Conservation (phyloP, 2,888 invertebrate species). For the Pasiphila rectangulata region DNA sequence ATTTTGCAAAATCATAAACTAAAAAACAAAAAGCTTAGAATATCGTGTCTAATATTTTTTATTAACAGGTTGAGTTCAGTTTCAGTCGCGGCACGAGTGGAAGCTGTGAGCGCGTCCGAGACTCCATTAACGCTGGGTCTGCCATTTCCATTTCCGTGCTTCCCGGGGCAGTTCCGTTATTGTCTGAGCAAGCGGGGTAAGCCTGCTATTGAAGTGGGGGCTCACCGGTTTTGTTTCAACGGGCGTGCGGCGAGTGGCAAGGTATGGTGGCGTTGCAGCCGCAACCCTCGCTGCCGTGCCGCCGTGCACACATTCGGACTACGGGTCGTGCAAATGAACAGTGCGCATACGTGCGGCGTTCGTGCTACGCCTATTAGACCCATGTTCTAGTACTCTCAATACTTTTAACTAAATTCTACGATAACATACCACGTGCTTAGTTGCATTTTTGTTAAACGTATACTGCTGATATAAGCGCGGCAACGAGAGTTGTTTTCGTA, state of each 20-base stretch:
- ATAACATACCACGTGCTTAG: neutral
- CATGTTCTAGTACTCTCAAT: constrained; percentile 58
- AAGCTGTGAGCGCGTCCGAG: constrained; percentile 35
- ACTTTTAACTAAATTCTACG: neutral
- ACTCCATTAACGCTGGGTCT: constrained; percentile 66
- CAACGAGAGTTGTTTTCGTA: neutral
- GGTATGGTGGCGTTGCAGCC: constrained; percentile 76
- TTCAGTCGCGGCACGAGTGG: constrained; percentile 54
- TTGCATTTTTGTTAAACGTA: too few relatives aligned
- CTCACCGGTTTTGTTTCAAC: constrained; percentile 75
- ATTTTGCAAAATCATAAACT: too few relatives aligned
- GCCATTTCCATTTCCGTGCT: constrained; percentile 74
- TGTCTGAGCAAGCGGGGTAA: constrained; percentile 75
- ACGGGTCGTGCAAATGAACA: constrained; percentile 76
- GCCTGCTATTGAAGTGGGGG: constrained; percentile 74
- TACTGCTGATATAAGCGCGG: too few relatives aligned
- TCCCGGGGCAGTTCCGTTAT: constrained; percentile 75
- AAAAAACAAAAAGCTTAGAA: too few relatives aligned
- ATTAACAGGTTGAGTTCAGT: constrained; percentile 55
- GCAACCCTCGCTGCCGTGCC: constrained; percentile 74
- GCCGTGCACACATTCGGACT: constrained; percentile 75
- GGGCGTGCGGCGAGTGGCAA: constrained; percentile 75
- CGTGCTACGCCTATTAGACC: constrained; percentile 72
- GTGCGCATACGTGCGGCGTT: constrained; percentile 74
- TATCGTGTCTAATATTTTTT: too few relatives aligned